Evolutionary conservation across 35 echinoderm and acorn worm species (phyloP), one percentile per base, ranked within the genome.

Genomic region (Heliocidaris tuberculata): DNA sequence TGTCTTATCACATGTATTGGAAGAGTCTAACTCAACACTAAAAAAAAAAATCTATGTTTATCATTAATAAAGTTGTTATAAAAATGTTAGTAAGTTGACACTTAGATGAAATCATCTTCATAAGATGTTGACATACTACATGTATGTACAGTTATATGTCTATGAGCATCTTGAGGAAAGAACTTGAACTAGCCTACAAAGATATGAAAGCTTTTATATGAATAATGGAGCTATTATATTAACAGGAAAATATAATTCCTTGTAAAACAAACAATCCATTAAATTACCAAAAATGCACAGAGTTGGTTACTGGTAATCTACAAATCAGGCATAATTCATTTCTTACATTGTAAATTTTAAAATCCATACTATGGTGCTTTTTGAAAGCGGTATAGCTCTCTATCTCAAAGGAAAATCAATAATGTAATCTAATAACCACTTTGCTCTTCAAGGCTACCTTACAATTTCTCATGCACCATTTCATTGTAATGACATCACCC

Each of bases 371-470:
- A 78, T 8, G 27, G 21, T 27, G 6, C 65, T 78, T 78, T 78
- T n/a, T 27, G 21, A 78, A 78, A 24, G 65, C 65, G 65, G 65
- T 78, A 78, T 27, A n/a, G n/a, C n/a, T n/a, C 65, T 78, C 21
- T 7, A n/a, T n/a, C 19, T 78, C 65, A 78, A 78, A 78, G 65
- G 2, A 6, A 78, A 24, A 78, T 78, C 65, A 78, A 78, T 78
- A 24, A 78, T 78, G 65, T 78, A 78, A 78, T 78, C 65, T 78
- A 78, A 78, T 78, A 78, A 78, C 65, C 65, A 78, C 65, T 78
- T 78, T 78, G 19, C 65, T 78, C 65, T 78, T 78, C 65, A 78
- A 78, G 65, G 65, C 21, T 78, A 78, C 27, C 65, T 78, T 78
- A 78, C 65, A 17, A 78, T 78, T 78, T 78, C 21, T 78, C 21